A percentile compares a stretch with the other conserved stretches of the same genome.
These are phyloP conservation scores for Heterocephalus glaber DNA, from an alignment of 2,113 vertebrate species.

Conservation along the genomic window DNA sequence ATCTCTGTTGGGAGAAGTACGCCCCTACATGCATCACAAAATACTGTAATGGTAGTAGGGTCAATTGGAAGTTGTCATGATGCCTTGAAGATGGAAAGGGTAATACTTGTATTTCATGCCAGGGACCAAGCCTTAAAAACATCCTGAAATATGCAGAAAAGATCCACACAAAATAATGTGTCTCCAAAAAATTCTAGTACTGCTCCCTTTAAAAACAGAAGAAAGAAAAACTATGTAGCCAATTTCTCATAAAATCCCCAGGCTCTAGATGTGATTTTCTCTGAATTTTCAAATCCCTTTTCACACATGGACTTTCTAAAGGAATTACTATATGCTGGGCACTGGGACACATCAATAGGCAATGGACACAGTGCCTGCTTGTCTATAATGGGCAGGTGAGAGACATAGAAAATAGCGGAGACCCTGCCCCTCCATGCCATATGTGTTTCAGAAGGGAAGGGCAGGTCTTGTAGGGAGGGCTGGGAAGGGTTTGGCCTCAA, in stretches of 20 bases:
- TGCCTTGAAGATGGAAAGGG: background rate
- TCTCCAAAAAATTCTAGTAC: background rate
- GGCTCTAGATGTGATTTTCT: background rate
- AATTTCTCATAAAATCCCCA: background rate
- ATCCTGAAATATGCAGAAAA: background rate
- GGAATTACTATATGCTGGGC: background rate
- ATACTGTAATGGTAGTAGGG: fast-evolving
- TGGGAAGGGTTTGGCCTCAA: background rate
- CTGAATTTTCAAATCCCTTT: background rate
- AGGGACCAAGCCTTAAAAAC: background rate
- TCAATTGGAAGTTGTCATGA: background rate
- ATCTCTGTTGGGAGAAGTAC: background rate
- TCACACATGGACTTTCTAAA: background rate
- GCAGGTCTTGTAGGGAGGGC: background rate
- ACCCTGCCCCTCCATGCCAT: fast-evolving
- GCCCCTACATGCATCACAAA: background rate
- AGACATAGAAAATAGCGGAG: background rate
- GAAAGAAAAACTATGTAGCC: fast-evolving
- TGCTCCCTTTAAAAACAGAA: background rate
- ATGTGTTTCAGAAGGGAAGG: background rate
- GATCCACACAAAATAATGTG: too few relatives aligned
- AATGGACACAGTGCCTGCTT: background rate
- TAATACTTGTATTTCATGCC: background rate
- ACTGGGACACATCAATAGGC: background rate
- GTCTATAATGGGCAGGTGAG: too few relatives aligned